phyloP scores from a whole-genome alignment of 92 coral and sea anemone species.

The Hydrozoanthus gracilis region DNA sequence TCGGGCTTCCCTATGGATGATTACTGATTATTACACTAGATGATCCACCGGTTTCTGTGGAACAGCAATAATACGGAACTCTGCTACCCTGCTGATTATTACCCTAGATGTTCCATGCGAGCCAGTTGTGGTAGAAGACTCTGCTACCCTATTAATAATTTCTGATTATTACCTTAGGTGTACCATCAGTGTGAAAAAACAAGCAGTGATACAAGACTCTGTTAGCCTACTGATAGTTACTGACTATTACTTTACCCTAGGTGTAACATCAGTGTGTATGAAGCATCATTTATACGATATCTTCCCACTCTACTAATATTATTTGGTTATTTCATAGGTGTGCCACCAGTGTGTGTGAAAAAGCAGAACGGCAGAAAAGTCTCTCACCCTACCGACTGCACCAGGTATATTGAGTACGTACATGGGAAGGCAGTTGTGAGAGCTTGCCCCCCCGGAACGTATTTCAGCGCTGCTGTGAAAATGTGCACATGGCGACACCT shows the following conservation, averaged over 20 bases:
- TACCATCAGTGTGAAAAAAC: too few relatives aligned
- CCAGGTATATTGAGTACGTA: slow-evolving; percentile 1
- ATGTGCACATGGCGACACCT: slow-evolving; percentile 25
- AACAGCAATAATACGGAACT: background rate
- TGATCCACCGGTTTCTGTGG: background rate
- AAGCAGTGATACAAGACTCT: too few relatives aligned
- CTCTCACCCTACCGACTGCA: slow-evolving; percentile 23
- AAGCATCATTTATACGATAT: too few relatives aligned
- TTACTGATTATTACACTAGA: background rate
- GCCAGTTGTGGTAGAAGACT: too few relatives aligned
- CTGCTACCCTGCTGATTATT: background rate
- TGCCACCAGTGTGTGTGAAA: background rate
- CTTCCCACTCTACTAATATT: too few relatives aligned
- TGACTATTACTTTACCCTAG: too few relatives aligned
- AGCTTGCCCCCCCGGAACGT: slow-evolving; percentile 1
- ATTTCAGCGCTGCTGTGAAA: slow-evolving; percentile 18
- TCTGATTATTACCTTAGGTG: too few relatives aligned
- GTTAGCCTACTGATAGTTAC: too few relatives aligned
- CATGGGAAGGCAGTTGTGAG: background rate
- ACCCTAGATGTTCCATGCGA: background rate
- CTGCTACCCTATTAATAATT: too few relatives aligned
- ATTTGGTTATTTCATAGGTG: background rate
- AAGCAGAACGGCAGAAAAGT: background rate
- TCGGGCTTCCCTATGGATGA: too few relatives aligned
- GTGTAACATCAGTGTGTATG: too few relatives aligned